Base-by-base conservation (phyloP, 2,797 vertebrate species). In the Triplophysa bombifrons region DNA sequence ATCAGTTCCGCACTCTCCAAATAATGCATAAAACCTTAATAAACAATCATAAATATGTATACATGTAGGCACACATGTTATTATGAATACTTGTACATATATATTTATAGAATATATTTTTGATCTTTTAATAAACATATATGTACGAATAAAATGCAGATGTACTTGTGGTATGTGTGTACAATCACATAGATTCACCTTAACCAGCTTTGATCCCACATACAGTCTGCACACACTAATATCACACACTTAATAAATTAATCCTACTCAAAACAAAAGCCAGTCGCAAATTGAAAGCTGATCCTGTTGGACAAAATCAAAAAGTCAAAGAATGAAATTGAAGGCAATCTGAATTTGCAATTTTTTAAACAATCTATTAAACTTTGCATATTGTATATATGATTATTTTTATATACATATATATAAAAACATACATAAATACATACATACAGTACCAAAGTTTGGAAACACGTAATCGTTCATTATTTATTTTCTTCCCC, bases 321-420 rank as follows among this genome's bases (percentile, higher is more conserved):
- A 84, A 80, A 80, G 77, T n/a, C 7, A 76, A 74, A 67, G 55
- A 70, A 55, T n/a, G 7, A 76, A 73, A 85, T 91, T 91, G 90
- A 90, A 86, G 90, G 92, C 92, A 87, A 91, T 88, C 88, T 91
- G 89, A 88, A 90, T 88, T 86, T 92, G 89, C 87, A 86, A 91
- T 78, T 89, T 87, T 87, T 89, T 88, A 88, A 90, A 88, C 74
- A 92, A 91, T 91, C 89, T 90, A 90, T 90, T 92, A 91, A 88
- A 89, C 90, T 85, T 91, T 93, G 92, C 92, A 92, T 94, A 93
- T 93, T 92, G 90, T 94, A 92, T 93, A 92, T 82, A 87, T 82
- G 55, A 83, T 86, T 82, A 79, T 84, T 85, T 82, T 66, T 61
- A 67, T 74, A 46, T 46, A 46, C 12, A 46, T 46, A 13, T 46